Conservation (phyloP, 2,797 vertebrate genomes). For the Gallirallus australis region DNA sequence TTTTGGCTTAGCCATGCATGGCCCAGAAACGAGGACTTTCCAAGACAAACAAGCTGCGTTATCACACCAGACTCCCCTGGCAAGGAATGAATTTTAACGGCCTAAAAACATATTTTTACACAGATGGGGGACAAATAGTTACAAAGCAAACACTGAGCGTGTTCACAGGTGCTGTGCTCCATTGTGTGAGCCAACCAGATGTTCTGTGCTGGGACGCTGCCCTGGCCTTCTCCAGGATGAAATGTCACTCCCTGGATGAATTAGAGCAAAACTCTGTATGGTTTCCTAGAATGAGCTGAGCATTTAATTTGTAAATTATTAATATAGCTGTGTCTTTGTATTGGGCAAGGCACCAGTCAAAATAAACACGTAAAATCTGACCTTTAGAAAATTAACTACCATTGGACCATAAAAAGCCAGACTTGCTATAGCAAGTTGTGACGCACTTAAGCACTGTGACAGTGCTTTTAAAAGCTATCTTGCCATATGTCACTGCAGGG, state of each 20-base stretch:
- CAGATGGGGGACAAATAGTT: slow-evolving; percentile 71
- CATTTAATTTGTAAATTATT: slow-evolving; percentile 70
- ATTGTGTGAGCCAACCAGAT: slow-evolving; percentile 81
- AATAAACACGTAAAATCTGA: slow-evolving; percentile 75
- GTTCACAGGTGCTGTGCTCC: slow-evolving; percentile 77
- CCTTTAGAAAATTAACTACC: slow-evolving; percentile 67
- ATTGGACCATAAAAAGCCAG: neutral
- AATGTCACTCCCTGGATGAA: slow-evolving; percentile 69
- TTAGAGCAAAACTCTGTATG: slow-evolving; percentile 25
- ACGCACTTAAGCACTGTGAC: neutral
- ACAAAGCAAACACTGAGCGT: slow-evolving; percentile 73
- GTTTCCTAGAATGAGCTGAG: slow-evolving; percentile 62
- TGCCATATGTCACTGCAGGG: rapidly evolving
- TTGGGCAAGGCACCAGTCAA: slow-evolving; percentile 61
- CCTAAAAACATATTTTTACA: slow-evolving; percentile 71
- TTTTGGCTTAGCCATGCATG: slow-evolving; percentile 10
- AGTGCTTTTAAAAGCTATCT: neutral
- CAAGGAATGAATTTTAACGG: slow-evolving; percentile 63
- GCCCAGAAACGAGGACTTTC: slow-evolving; percentile 46
- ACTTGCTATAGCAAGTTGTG: neutral
- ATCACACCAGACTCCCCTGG: slow-evolving; percentile 76
- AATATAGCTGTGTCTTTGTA: slow-evolving; percentile 54
- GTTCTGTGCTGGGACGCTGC: slow-evolving; percentile 68
- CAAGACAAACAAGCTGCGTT: slow-evolving; percentile 77
- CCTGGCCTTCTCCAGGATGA: slow-evolving; percentile 57